Percentiles rank a stretch among this genome's conserved stretches.
Evolutionary conservation across 2,113 vertebrate species (phyloP).

Genomic region (Pongo pygmaeus): DNA sequence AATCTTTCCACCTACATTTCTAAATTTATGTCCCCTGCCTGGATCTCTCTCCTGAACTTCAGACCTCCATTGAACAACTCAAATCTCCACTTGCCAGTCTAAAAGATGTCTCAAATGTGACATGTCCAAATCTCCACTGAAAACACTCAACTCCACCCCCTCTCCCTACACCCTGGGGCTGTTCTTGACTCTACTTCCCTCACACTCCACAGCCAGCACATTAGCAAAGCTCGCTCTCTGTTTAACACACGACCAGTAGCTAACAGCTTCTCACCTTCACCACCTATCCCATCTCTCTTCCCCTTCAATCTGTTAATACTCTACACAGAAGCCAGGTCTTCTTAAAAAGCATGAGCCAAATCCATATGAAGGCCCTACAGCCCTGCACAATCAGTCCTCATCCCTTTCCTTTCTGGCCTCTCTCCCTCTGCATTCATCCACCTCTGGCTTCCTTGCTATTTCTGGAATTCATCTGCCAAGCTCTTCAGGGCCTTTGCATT

Average conservation of each 20-base stretch:
- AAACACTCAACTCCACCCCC: not conserved
- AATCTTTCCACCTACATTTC: not conserved
- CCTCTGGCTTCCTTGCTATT: not conserved
- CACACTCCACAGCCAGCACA: not conserved
- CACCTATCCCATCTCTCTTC: not conserved
- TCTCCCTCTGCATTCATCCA: not conserved
- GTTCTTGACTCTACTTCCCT: not conserved
- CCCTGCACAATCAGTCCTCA: not conserved
- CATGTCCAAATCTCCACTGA: accelerated
- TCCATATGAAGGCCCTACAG: accelerated
- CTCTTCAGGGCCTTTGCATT: not conserved
- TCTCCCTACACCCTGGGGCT: not conserved
- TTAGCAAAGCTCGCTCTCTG: not conserved
- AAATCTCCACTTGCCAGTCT: not conserved
- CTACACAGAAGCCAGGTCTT: not conserved
- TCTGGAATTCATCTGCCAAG: not conserved
- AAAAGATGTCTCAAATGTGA: not conserved
- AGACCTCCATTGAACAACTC: not conserved
- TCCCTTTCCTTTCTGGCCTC: not conserved
- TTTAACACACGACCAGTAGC: too few species aligned
- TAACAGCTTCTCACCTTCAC: too few species aligned
- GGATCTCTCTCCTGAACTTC: not conserved
- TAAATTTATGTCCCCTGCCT: not conserved
- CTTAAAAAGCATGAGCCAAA: not conserved
- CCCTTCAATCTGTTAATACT: too few species aligned